A percentile compares a stretch with the other conserved stretches of the same genome.
Evolutionary conservation across 2,888 invertebrate genomes (phyloP).

Genomic region (Ornithoptera alexandrae): DNA sequence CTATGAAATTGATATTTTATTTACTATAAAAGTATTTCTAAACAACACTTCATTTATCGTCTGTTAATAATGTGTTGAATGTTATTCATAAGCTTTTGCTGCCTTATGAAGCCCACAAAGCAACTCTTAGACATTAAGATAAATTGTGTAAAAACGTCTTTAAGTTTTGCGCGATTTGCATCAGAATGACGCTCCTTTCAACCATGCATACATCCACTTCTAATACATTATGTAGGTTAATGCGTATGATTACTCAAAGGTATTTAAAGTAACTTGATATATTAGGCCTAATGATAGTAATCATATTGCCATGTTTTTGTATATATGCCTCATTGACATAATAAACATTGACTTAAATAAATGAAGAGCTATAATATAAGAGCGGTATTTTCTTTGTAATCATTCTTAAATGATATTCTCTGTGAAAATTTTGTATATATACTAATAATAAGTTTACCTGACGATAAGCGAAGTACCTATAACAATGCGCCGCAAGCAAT

Average conservation of each 20-base stretch:
- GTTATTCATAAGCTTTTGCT: neutral
- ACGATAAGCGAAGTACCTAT: no score
- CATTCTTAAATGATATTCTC: neutral
- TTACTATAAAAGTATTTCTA: no score
- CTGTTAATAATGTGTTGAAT: no score
- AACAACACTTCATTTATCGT: no score
- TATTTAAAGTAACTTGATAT: constrained; percentile 15
- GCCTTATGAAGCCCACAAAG: neutral
- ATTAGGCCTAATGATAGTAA: constrained; percentile 19
- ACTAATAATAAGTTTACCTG: no score
- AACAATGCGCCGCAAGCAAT: no score
- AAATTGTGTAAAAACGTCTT: neutral
- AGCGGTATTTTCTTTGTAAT: neutral
- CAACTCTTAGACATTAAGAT: neutral
- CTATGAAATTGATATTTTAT: no score
- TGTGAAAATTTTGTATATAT: neutral
- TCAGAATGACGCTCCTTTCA: neutral
- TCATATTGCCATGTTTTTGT: constrained; percentile 24
- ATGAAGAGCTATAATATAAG: neutral
- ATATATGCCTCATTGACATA: neutral
- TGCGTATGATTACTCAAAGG: constrained; percentile 17
- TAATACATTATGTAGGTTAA: constrained; percentile 21
- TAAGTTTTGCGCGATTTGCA: constrained; percentile 8
- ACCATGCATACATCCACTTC: neutral
- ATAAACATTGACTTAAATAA: constrained; percentile 4